Conservation (phyloP, 2,888 invertebrate genomes). For the Bhutanitis thaidina region DNA sequence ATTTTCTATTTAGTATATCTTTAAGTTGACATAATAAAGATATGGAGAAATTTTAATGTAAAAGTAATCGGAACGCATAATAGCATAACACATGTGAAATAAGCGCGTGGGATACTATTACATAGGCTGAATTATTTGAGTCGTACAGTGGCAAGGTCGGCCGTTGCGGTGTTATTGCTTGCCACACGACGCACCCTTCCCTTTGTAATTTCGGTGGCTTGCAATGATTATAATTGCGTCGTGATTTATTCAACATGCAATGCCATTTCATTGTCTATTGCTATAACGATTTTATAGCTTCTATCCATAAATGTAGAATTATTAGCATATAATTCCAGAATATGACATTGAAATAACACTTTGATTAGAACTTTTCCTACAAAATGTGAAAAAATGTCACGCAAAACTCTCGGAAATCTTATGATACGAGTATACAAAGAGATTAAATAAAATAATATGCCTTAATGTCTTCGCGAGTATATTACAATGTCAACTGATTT, state of each 20-base stretch:
- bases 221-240: constrained; percentile 13
- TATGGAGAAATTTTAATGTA: background rate
- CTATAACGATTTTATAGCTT: background rate
- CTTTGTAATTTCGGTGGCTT: constrained; percentile 15
- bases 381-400: too few relatives aligned
- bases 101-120: constrained; percentile 50
- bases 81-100: constrained; percentile 29
- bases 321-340: too few relatives aligned
- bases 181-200: constrained; percentile 13
- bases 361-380: too few relatives aligned
- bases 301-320: too few relatives aligned
- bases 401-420: too few relatives aligned
- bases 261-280: constrained; percentile 1
- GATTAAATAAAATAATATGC: too few relatives aligned
- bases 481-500: too few relatives aligned
- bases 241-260: constrained; percentile 13
- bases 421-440: too few relatives aligned
- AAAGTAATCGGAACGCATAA: background rate
- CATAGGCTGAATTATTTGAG: constrained; percentile 38
- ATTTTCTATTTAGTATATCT: too few relatives aligned
- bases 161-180: constrained; percentile 20
- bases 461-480: too few relatives aligned
- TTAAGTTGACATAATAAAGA: too few relatives aligned
- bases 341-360: too few relatives aligned
- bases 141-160: constrained; percentile 54